Evolutionary conservation across 1,140 invertebrate species (phyloP).

Genomic region (Drosophila varians): DNA sequence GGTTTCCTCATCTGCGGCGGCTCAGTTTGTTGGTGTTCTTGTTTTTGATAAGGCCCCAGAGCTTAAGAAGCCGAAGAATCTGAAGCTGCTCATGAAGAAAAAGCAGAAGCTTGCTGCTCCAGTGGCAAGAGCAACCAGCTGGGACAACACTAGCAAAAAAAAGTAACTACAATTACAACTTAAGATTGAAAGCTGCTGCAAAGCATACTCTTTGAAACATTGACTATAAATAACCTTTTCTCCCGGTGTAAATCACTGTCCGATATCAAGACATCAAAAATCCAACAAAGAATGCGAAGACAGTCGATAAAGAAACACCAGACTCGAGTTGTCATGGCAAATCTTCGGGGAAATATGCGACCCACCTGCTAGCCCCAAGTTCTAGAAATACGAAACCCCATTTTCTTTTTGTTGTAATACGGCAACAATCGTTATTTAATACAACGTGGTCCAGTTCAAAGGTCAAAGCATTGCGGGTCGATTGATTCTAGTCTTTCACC

Average conservation of each 20-base stretch:
- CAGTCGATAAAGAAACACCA: too few relatives aligned
- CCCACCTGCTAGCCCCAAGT: too few relatives aligned
- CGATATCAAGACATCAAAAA: constrained; percentile 1
- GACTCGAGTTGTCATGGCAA: constrained; percentile 20
- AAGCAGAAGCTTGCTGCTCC: too few relatives aligned
- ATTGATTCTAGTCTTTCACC: too few relatives aligned
- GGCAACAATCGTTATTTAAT: too few relatives aligned
- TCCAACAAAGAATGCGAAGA: constrained; percentile 1
- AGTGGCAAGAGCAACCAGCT: not conserved
- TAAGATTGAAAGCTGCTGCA: too few relatives aligned
- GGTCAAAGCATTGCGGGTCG: too few relatives aligned
- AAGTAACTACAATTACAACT: not conserved
- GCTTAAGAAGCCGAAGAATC: not conserved
- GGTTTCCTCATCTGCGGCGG: constrained; percentile 42
- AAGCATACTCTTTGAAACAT: too few relatives aligned
- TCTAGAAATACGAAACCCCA: too few relatives aligned
- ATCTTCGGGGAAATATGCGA: too few relatives aligned
- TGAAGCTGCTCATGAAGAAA: not conserved
- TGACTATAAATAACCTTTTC: not conserved
- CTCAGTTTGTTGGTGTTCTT: constrained; percentile 5
- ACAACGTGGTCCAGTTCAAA: too few relatives aligned
- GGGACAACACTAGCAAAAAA: not conserved
- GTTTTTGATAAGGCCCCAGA: constrained; percentile 37
- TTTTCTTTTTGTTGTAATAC: too few relatives aligned
- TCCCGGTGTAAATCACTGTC: not conserved